Conservation (phyloP, 2,113 vertebrate species). For the Callipepla squamata region DNA sequence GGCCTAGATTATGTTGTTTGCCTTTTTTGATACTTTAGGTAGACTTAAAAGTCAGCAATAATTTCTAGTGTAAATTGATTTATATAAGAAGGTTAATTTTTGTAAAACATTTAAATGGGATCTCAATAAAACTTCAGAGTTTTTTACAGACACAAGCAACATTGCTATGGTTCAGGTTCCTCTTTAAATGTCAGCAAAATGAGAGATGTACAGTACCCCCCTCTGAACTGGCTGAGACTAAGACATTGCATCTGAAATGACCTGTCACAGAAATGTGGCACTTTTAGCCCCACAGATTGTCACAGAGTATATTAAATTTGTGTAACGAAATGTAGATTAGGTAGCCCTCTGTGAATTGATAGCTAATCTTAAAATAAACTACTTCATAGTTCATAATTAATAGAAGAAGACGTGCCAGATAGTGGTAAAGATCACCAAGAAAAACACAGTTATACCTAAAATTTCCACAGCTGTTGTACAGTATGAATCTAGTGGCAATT, state of each 20-base stretch:
- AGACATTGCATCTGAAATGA: neutral
- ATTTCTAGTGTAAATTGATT: neutral
- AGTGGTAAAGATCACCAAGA: neutral
- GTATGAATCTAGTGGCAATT: neutral
- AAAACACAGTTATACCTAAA: neutral
- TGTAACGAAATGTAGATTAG: neutral
- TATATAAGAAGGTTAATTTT: neutral
- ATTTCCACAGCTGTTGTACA: neutral
- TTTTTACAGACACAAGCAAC: neutral
- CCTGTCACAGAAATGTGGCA: neutral
- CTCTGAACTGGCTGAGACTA: neutral
- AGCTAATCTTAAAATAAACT: neutral
- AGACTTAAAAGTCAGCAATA: neutral
- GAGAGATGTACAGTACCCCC: neutral
- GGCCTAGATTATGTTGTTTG: neutral
- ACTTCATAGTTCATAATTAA: neutral
- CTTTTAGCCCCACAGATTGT: neutral
- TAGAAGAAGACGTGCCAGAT: neutral
- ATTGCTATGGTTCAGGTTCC: neutral
- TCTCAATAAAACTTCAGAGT: neutral
- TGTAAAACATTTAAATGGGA: neutral
- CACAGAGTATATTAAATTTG: neutral
- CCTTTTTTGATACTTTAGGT: neutral
- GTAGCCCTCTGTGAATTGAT: neutral
- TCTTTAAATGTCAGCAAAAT: neutral